Evolutionary conservation across 1,140 invertebrate genomes (phyloP).

Genomic region (Charaxes varanes): DNA sequence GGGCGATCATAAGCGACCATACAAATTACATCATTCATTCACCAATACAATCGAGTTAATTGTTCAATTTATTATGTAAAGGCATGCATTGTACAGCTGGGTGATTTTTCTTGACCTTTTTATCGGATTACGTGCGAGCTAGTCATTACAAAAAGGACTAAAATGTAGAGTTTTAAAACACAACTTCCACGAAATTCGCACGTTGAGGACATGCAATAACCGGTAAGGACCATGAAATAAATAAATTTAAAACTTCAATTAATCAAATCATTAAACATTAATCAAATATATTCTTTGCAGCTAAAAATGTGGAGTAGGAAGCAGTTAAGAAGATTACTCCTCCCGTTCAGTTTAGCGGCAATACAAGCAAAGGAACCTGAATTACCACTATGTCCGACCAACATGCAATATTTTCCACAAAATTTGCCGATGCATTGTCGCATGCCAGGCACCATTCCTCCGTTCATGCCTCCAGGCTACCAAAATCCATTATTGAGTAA

Average conservation of each 20-base stretch:
- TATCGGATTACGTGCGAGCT: neutral
- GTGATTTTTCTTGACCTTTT: neutral
- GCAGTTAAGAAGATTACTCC: conserved; percentile 1
- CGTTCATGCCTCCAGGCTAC: conserved; percentile 23
- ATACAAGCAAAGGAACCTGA: conserved; percentile 26
- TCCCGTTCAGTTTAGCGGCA: conserved; percentile 6
- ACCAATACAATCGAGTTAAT: no score
- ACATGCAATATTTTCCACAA: conserved; percentile 54
- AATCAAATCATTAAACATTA: neutral
- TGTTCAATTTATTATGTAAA: conserved; percentile 3
- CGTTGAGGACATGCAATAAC: no score
- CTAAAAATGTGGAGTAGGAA: conserved; percentile 8
- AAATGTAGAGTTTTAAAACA: neutral
- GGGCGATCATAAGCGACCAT: no score
- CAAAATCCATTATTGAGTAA: conserved; percentile 17
- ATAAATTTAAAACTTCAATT: no score
- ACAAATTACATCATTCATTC: no score
- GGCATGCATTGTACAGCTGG: neutral
- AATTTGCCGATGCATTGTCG: conserved; percentile 59
- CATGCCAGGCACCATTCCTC: conserved; percentile 31
- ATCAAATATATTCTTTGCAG: conserved; percentile 11
- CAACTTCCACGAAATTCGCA: neutral
- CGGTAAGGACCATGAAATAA: no score
- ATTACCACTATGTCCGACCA: conserved; percentile 51
- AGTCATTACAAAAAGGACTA: neutral